Evolutionary conservation across 2,113 vertebrate species (phyloP), one percentile per base, ranked within the genome.

Genomic region (Lichenostomus cassidix): DNA sequence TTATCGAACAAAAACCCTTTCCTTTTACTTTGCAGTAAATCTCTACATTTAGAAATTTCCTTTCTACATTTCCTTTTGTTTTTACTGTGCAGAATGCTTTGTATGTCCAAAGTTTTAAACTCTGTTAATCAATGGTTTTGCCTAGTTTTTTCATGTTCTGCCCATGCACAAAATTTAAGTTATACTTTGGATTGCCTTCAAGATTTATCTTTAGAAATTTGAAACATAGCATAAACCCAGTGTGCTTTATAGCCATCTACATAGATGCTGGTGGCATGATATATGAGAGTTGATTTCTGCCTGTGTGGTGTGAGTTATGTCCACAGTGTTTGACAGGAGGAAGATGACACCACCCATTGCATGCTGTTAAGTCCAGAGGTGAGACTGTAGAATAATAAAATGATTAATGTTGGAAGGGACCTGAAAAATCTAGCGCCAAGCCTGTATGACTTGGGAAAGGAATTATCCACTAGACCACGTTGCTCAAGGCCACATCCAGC

Each of bases 151-250:
- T 63, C 7, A 33, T 73, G 11, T 90, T 88, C 83, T 58, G 20
- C 50, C 52, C 77, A 87, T 42, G 91, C 71, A 79, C 86, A 83
- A 95, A 88, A 83, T 25, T 81, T 90, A 74, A 65, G 10, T 74
- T 95, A 59, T 46, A 65, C 63, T 97, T 96, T 75, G 28, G 7
- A 92, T 96, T 96, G 60, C 64, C 65, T 86, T 94, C 23, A 93
- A 90, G 71, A 69, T 83, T 70, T 86, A 82, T 81, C 47, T 91
- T 91, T 63, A 80, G 71, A 91, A 95, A 91, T 95, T 46, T 78
- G 75, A 96, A 97, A 71, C 39, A 65, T 24, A 65, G 12, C 24
- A 19, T 64, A 68, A 65, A 88, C 20, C 22, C 28, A 65, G 23
- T 94, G 81, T 71, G 31, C 55, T 83, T 53, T 81, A 67, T 27